A percentile compares a stretch with the other conserved stretches of the same genome.
Conservation (phyloP, 2,888 invertebrate species). For the Buathra laborator region DNA sequence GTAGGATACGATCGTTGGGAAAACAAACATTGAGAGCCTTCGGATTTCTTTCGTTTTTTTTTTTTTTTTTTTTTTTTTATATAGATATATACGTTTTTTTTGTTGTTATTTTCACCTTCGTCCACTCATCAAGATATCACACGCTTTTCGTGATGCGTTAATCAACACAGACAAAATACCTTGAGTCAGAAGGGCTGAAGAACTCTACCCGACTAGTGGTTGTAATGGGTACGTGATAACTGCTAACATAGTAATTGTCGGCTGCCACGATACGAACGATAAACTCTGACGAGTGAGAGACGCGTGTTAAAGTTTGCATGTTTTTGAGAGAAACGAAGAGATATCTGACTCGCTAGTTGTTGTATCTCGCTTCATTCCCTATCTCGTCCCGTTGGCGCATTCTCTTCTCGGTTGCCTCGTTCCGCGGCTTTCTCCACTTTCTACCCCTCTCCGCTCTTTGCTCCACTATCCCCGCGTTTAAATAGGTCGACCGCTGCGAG, state of each 20-base stretch:
- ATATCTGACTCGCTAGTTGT: conserved; percentile 7
- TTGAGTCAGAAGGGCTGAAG: not conserved
- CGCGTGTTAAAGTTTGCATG: conserved; percentile 44
- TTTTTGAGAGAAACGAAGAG: conserved; percentile 13
- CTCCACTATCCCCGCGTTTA: conserved; percentile 45
- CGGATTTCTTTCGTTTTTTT: not conserved
- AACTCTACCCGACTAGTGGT: not conserved
- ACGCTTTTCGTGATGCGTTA: conserved; percentile 37
- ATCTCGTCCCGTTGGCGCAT: conserved; percentile 33
- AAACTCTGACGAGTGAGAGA: conserved; percentile 37
- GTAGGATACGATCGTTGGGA: not conserved
- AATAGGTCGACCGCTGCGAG: conserved; percentile 66
- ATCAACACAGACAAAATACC: not conserved
- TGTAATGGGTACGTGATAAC: not conserved
- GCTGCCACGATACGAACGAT: conserved; percentile 57
- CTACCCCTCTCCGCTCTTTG: conserved; percentile 21
- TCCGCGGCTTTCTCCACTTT: not conserved
- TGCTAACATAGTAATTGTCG: conserved; percentile 47
- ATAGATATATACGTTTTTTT: not conserved
- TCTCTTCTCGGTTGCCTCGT: not conserved
- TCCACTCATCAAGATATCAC: conserved; percentile 26
- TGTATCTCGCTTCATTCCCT: conserved; percentile 39
- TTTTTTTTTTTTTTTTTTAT: conserved; percentile 15
- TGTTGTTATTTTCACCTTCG: not conserved
- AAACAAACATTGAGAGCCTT: not conserved